phyloP scores from a whole-genome alignment of 2,113 vertebrate species.

The Melanostigma gelatinosum region DNA sequence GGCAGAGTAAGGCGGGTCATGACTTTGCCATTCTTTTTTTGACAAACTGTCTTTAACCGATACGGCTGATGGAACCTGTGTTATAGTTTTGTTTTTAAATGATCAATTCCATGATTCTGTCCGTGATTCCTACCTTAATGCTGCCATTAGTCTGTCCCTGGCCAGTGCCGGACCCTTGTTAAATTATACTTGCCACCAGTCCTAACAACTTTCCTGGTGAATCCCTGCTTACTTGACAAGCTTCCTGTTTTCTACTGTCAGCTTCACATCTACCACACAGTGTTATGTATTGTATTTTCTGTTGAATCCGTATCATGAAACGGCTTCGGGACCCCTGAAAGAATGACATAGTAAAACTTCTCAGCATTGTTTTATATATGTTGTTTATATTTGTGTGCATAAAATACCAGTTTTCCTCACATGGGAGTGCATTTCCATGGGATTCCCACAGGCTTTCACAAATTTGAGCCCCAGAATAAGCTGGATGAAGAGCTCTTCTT shows the following conservation, averaged over 20 bases:
- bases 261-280: background rate
- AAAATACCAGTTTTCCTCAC: constrained; percentile 30
- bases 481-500: constrained; percentile 32
- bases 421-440: background rate
- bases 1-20: too few relatives aligned
- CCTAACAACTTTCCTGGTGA: background rate
- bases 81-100: background rate
- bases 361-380: constrained; percentile 1
- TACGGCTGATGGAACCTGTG: too few relatives aligned
- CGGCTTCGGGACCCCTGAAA: background rate
- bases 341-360: background rate
- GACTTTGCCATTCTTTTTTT: too few relatives aligned
- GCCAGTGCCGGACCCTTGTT: background rate
- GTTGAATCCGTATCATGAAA: background rate
- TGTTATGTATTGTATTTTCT: background rate
- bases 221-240: background rate
- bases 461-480: constrained; percentile 40
- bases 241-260: background rate
- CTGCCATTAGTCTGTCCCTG: background rate
- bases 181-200: background rate
- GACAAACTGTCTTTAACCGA: too few relatives aligned
- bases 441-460: constrained; percentile 25
- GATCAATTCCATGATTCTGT: background rate
- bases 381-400: constrained; percentile 21
- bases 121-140: background rate